A percentile compares a stretch with the other conserved stretches of the same genome.
Conservation (phyloP, 2,888 invertebrate genomes). For the Clusia tigrina region DNA sequence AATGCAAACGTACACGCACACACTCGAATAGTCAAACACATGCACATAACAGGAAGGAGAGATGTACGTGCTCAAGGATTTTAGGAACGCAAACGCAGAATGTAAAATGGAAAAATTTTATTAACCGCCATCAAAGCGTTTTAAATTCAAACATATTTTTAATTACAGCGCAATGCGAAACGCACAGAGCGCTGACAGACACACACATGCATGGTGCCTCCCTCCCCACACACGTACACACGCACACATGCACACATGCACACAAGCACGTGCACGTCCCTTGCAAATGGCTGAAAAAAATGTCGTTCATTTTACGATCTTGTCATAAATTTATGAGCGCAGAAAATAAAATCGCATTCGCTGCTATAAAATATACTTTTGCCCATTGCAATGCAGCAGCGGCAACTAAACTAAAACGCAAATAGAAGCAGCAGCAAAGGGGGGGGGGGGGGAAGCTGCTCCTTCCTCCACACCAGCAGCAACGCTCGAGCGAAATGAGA, state of each 20-base stretch:
- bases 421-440: neutral
- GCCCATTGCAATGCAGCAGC: neutral
- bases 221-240: no score
- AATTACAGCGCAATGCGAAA: slow-evolving; percentile 27
- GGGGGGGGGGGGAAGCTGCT: neutral
- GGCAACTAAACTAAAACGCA: neutral
- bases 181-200: neutral
- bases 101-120: slow-evolving; percentile 24
- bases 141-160: slow-evolving; percentile 35
- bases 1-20: no score
- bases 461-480: no score
- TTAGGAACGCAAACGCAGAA: slow-evolving; percentile 12
- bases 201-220: no score
- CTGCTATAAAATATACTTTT: neutral
- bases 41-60: no score
- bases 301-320: slow-evolving; percentile 31
- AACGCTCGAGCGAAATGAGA: no score
- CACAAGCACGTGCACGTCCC: neutral
- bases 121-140: slow-evolving; percentile 30
- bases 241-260: neutral
- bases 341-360: neutral
- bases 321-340: slow-evolving; percentile 32
- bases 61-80: no score
- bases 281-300: slow-evolving; percentile 19
- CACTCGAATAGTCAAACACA: no score